Conservation (phyloP, 2,888 invertebrate species). For the Hermodice carunculata region DNA sequence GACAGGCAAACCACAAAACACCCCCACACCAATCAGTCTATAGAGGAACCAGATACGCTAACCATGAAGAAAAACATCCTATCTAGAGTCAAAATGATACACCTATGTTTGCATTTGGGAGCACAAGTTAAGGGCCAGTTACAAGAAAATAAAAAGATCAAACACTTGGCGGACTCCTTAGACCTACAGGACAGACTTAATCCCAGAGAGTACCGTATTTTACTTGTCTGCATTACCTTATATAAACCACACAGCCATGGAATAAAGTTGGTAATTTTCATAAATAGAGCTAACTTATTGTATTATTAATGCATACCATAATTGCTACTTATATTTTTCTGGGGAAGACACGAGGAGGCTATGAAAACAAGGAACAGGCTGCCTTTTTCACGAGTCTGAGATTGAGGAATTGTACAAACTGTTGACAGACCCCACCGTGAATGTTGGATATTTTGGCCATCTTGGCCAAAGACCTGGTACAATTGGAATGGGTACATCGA, state of each 20-base stretch:
- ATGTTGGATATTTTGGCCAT: conserved; percentile 1
- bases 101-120: background rate
- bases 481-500: background rate
- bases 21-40: background rate
- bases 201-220: too few relatives aligned
- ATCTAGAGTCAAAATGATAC: background rate
- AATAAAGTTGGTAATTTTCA: too few relatives aligned
- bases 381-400: background rate
- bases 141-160: too few relatives aligned
- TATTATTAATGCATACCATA: too few relatives aligned
- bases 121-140: background rate
- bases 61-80: conserved; percentile 5
- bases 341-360: conserved; percentile 27
- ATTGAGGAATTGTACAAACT: background rate
- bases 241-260: too few relatives aligned
- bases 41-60: background rate
- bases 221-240: too few relatives aligned
- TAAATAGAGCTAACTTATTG: too few relatives aligned
- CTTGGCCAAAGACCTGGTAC: background rate
- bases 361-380: background rate
- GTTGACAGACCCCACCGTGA: background rate
- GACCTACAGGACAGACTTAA: too few relatives aligned
- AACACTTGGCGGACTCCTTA: too few relatives aligned
- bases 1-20: background rate
- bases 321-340: conserved; percentile 31